These are phyloP conservation scores for Monarcha castaneiventris DNA, from an alignment of 2,113 vertebrate genomes.

Conservation along the genomic window DNA sequence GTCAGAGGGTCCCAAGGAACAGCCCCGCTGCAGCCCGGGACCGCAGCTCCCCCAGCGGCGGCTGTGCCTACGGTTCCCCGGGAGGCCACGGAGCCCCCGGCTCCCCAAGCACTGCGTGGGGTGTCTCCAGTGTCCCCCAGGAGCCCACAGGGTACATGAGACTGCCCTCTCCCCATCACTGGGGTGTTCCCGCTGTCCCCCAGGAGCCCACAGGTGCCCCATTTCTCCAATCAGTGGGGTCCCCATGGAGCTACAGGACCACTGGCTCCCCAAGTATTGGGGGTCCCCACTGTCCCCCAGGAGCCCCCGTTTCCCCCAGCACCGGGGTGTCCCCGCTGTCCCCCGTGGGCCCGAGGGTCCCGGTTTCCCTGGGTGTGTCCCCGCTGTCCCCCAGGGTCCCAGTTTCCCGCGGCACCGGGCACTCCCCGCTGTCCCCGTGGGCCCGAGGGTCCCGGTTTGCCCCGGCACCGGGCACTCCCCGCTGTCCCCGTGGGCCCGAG, in stretches of 20 bases:
- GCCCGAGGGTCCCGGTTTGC: neutral
- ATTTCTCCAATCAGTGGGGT: rapidly evolving
- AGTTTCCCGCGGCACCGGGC: neutral
- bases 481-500: rapidly evolving
- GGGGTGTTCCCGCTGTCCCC: neutral
- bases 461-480: neutral
- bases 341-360: too few relatives aligned
- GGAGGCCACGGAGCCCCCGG: rapidly evolving
- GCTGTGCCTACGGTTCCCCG: rapidly evolving
- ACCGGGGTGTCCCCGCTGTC: too few relatives aligned
- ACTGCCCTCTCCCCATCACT: neutral
- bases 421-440: neutral
- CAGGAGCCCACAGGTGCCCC: neutral
- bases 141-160: neutral
- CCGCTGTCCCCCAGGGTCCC: neutral
- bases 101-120: rapidly evolving
- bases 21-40: neutral
- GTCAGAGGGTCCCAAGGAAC: too few relatives aligned
- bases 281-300: rapidly evolving
- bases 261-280: rapidly evolving
- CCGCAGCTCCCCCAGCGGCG: rapidly evolving
- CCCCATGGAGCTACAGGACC: neutral
- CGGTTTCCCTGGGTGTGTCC: too few relatives aligned
- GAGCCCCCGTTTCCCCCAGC: neutral
- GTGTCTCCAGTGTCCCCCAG: neutral